Percentiles rank a stretch among this genome's conserved stretches.
phyloP scores from a whole-genome alignment of 2,113 vertebrate species.

The Sminthopsis crassicaudata region DNA sequence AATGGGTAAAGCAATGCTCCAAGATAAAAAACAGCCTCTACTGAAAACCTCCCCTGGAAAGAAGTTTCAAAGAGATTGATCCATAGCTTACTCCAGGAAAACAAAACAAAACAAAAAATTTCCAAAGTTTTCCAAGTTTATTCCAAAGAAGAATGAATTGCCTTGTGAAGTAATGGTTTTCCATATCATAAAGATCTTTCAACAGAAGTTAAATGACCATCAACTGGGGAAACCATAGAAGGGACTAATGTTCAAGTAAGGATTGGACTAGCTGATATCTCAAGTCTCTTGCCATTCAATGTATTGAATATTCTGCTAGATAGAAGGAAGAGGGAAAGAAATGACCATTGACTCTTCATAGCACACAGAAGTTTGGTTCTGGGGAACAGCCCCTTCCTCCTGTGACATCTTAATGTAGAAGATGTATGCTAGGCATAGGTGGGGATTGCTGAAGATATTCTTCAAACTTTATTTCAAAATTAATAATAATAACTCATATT shows the following conservation, averaged over 20 bases:
- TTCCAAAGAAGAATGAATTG: neutral
- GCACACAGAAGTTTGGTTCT: neutral
- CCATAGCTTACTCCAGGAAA: neutral
- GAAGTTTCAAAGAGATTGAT: neutral
- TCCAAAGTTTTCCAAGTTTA: neutral
- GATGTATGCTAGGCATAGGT: neutral
- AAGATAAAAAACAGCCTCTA: neutral
- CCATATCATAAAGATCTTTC: neutral
- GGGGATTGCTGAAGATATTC: neutral
- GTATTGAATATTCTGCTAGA: neutral
- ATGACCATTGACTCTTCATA: neutral
- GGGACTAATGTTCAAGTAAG: neutral
- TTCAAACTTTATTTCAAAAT: neutral
- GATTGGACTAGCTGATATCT: neutral
- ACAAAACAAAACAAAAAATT: neutral
- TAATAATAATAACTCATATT: neutral
- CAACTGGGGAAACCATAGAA: neutral
- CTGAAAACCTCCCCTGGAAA: neutral
- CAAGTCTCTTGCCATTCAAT: neutral
- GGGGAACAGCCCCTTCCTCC: neutral
- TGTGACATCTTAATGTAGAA: slow-evolving; percentile 12
- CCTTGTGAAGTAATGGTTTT: neutral
- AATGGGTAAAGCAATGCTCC: neutral
- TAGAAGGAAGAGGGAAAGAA: neutral
- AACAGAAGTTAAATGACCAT: neutral